These are phyloP conservation scores for Pachyramphus minor DNA, from an alignment of 2,113 vertebrate genomes.

Conservation along the genomic window DNA sequence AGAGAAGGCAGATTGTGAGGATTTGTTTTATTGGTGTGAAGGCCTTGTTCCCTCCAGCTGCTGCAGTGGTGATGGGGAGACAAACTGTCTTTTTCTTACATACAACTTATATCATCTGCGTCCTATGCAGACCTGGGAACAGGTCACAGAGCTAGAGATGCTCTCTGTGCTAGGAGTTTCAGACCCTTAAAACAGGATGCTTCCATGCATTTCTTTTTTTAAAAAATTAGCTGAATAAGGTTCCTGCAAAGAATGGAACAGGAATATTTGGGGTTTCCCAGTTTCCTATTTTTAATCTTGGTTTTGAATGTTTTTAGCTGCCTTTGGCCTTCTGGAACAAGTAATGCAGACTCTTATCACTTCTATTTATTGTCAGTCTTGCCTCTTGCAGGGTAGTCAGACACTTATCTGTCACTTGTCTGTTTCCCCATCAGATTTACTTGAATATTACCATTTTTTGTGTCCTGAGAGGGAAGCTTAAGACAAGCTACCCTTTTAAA, in stretches of 20 bases:
- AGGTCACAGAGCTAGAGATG: neutral
- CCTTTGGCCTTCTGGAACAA: neutral
- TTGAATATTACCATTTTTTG: neutral
- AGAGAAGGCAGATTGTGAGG: neutral
- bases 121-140: neutral
- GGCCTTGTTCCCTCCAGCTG: rapidly evolving
- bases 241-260: neutral
- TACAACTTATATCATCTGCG: neutral
- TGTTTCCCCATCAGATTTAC: neutral
- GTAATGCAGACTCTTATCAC: neutral
- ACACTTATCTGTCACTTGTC: neutral
- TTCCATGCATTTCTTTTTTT: neutral
- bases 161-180: neutral
- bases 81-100: neutral
- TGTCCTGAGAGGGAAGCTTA: neutral
- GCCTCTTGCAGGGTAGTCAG: neutral
- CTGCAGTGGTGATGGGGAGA: neutral
- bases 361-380: neutral
- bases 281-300: neutral
- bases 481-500: neutral
- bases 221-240: neutral
- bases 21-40: neutral
- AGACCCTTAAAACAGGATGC: neutral
- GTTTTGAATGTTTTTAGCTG: neutral
- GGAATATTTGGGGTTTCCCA: neutral